Percentiles rank a stretch among this genome's conserved stretches.
phyloP scores from a whole-genome alignment of 2,113 vertebrate genomes.

The Megaleporinus macrocephalus region DNA sequence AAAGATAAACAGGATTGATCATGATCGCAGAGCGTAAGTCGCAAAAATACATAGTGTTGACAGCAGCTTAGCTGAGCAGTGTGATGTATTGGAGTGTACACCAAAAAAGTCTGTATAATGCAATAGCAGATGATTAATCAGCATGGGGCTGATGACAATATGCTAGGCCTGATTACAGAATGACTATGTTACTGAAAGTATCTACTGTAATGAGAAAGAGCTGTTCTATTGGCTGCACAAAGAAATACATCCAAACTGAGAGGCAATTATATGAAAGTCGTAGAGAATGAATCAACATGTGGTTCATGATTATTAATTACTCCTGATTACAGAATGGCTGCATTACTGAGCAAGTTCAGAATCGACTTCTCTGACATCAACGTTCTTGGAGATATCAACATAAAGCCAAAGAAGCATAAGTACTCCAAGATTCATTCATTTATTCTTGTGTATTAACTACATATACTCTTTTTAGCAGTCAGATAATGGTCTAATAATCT shows the following conservation, averaged over 20 bases:
- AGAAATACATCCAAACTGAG: background rate
- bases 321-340: conserved; percentile 87
- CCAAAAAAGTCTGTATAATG: background rate
- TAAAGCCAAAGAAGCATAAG: conserved; percentile 97
- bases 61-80: background rate
- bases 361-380: conserved; percentile 97
- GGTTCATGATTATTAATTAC: background rate
- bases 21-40: conserved; percentile 96
- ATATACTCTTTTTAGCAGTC: background rate
- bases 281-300: background rate
- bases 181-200: conserved; percentile 89
- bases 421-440: conserved; percentile 67
- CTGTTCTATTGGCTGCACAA: background rate
- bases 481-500: background rate
- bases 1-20: conserved; percentile 97
- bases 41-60: background rate
- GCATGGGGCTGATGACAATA: conserved; percentile 6
- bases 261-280: background rate
- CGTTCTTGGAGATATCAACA: conserved; percentile 97
- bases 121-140: background rate
- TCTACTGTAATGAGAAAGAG: background rate
- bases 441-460: background rate
- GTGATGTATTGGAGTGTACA: background rate
- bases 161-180: conserved; percentile 73
- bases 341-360: conserved; percentile 95